These are phyloP conservation scores for Eucriotettix oculatus DNA, from an alignment of 2,888 invertebrate genomes.

Conservation along the genomic window DNA sequence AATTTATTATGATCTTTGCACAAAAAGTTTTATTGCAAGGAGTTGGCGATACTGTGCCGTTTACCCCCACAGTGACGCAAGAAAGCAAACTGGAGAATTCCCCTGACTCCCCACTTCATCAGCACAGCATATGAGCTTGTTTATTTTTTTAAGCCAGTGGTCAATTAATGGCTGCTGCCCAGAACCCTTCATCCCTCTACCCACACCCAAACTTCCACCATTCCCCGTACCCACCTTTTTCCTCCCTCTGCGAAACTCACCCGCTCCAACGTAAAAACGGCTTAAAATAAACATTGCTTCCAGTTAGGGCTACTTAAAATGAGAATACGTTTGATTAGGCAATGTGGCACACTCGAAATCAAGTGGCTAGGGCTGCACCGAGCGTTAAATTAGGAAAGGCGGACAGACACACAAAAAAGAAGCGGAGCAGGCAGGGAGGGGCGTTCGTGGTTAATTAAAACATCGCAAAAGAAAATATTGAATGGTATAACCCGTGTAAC, in stretches of 20 bases:
- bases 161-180: conserved; percentile 6
- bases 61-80: too few species aligned
- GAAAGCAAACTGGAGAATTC: too few species aligned
- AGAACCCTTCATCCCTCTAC: not conserved
- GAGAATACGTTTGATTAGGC: conserved; percentile 11
- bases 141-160: conserved; percentile 10
- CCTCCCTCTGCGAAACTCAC: not conserved
- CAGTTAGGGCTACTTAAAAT: conserved; percentile 9
- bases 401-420: not conserved
- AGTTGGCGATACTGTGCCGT: too few species aligned
- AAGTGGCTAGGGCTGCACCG: not conserved
- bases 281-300: conserved; percentile 11
- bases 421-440: not conserved
- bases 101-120: conserved; percentile 6
- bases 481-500: not conserved
- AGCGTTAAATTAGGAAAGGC: not conserved
- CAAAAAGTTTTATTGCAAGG: too few species aligned
- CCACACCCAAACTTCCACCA: too few species aligned
- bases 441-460: not conserved
- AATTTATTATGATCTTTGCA: too few species aligned
- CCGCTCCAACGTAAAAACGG: conserved; percentile 6
- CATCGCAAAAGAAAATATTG: not conserved
- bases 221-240: too few species aligned
- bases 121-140: conserved; percentile 9
- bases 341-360: conserved; percentile 1